Base-by-base conservation (phyloP, 2,888 invertebrate species). In the Saturnia japonica region DNA sequence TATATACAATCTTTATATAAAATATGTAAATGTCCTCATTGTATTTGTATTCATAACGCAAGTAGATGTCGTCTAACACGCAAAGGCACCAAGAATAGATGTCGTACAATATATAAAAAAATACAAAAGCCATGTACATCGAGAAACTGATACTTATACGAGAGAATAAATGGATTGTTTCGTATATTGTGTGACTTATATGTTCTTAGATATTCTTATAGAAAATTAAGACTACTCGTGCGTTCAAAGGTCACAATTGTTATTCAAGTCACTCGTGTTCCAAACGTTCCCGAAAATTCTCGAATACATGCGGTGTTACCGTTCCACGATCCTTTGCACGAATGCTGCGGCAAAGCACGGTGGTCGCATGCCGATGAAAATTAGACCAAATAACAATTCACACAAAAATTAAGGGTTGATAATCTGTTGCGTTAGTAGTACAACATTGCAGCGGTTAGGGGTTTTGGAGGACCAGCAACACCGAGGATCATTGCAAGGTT, bases 231-330 rank as follows among this genome's bases (percentile, higher is more conserved):
- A 75, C 75, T 74, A 74, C 70, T 68, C 74, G 73, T 80, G 78
- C 81, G 77, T 81, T 78, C 76, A 81, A 75, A 78, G 69, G 69
- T 71, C 74, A 68, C 74, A 72, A 84, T 84, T 82, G 76, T 77
- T 82, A 84, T 84, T 84, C 82, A 77, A 79, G 80, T 75, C 80
- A 72, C 75, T 74, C 74, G 68, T 71, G 16, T n/a, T 40, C 74
- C 77, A 78, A 77, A 71, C 70, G 69, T 71, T 73, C 43, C 73
- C 76, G 76, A 80, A 79, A 76, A 79, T 79, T 74, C 67, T 73
- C 74, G 76, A 77, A 72, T 54, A 71, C 45, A 71, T n/a, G 70
- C 76, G 77, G 76, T 70, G 70, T 69, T 74, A 70, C 71, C 73
- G 76, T 72, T 67, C n/a, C n/a, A 25, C 22, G 54, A 57, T 70